phyloP scores from a whole-genome alignment of 2,888 invertebrate species.

The Elmis aenea region DNA sequence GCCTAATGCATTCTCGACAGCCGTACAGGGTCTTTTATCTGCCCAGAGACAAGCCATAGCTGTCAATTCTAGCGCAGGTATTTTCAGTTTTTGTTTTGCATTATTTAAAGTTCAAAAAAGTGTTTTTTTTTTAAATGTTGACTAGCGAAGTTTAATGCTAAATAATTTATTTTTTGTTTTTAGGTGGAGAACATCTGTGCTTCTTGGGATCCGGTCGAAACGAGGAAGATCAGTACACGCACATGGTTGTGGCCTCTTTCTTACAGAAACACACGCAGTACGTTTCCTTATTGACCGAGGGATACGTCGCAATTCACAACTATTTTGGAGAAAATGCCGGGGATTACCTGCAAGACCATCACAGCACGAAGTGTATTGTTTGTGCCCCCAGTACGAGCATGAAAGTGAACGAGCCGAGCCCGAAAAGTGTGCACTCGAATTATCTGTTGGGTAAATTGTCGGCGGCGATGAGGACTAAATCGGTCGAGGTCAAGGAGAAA shows the following conservation, averaged over 20 bases:
- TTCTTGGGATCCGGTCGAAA: slow-evolving; percentile 90
- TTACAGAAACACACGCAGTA: slow-evolving; percentile 89
- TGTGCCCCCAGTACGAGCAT: slow-evolving; percentile 56
- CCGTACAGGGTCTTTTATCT: slow-evolving; percentile 85
- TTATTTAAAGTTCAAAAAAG: neutral
- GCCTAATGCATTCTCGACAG: slow-evolving; percentile 89
- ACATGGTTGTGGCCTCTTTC: slow-evolving; percentile 98
- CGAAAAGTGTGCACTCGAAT: slow-evolving; percentile 45
- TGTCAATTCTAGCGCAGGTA: slow-evolving; percentile 74
- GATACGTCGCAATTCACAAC: slow-evolving; percentile 80
- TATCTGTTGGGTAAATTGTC: slow-evolving; percentile 81
- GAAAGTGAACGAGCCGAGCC: slow-evolving; percentile 23
- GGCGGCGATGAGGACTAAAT: slow-evolving; percentile 83
- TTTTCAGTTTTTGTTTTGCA: slow-evolving; percentile 1
- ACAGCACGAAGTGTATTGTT: slow-evolving; percentile 72
- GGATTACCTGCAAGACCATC: slow-evolving; percentile 81
- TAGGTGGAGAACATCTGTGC: slow-evolving; percentile 79
- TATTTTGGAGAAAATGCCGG: slow-evolving; percentile 77
- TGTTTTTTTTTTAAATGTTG: neutral
- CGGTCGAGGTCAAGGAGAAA: slow-evolving; percentile 87
- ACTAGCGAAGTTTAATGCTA: neutral
- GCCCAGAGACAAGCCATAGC: slow-evolving; percentile 85
- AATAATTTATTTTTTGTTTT: slow-evolving; percentile 12
- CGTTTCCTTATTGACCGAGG: slow-evolving; percentile 88
- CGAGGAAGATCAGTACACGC: slow-evolving; percentile 92